Evolutionary conservation across 2,113 vertebrate genomes (phyloP).

Genomic region (Halichoerus grypus): DNA sequence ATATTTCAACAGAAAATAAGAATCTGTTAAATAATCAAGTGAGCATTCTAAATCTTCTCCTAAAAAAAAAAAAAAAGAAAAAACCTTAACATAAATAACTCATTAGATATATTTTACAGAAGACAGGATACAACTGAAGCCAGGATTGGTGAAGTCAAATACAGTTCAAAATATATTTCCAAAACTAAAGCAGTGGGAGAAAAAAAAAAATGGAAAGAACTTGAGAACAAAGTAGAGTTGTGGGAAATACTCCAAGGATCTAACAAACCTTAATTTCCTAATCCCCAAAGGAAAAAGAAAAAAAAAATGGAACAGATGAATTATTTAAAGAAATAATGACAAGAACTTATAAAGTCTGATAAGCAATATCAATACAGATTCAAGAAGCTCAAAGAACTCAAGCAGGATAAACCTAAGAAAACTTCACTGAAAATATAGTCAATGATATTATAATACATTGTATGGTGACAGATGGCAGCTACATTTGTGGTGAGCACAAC

Average conservation of each 20-base stretch:
- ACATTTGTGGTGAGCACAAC: background rate
- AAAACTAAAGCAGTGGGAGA: background rate
- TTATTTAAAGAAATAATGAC: background rate
- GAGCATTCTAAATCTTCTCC: background rate
- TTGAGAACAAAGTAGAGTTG: background rate
- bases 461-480: background rate
- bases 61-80: background rate
- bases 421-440: background rate
- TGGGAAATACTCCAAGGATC: background rate
- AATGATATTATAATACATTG: background rate
- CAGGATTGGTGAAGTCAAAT: background rate
- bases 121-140: background rate
- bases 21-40: background rate
- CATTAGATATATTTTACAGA: background rate
- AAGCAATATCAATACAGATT: background rate
- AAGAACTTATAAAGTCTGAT: background rate
- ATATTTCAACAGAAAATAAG: background rate
- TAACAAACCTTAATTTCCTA: background rate
- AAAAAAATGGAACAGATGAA: background rate
- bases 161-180: background rate
- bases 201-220: background rate
- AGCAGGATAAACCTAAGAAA: background rate
- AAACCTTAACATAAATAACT: background rate
- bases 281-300: background rate
- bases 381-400: background rate